Evolutionary conservation across 2,113 vertebrate genomes (phyloP), one percentile per base, ranked within the genome.

Genomic region (Salminus brasiliensis): DNA sequence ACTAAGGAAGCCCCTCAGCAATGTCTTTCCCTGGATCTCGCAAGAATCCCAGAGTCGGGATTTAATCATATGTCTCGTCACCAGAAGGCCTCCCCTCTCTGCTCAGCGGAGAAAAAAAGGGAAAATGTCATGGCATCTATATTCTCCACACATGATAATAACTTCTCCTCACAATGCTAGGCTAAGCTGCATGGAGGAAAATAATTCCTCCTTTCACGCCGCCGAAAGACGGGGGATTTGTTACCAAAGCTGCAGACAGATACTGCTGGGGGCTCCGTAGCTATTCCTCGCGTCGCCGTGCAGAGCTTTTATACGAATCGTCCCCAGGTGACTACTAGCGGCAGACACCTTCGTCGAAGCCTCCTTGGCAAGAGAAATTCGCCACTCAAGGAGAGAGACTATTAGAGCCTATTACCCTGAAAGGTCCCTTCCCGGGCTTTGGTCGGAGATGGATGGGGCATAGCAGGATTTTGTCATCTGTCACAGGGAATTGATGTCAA

Each of bases 111-210:
- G n/a, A n/a, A 57, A 57, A 72, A 68, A 72, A 34, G 5, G 70
- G 79, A 65, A 83, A 59, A 80, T 74, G 65, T 81, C 73, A 81
- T 0, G n/a, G 13, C 70, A 75, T 74, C 74, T 68, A 32, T 43
- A 57, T 73, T 78, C 72, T 77, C 49, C 53, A 70, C 60, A 69
- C 68, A 84, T 85, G 79, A 80, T 83, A 68, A 85, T 77, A 81
- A 79, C 77, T 62, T 81, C 78, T 63, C 39, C 36, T 63, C 75
- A 78, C 80, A 80, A 78, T 80, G 57, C 74, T 67, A 85, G 84
- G 85, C 85, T 90, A 89, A 91, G 91, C 87, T 89, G 88, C 41
- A 76, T 68, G 27, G 27, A 34, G 76, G 30, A 86, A 90, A 90
- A 89, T 90, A 88, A 92, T 88, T 89, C 86, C 55, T 70, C 63